Conservation (phyloP, 1,140 invertebrate genomes). For the Drosophila albomicans region DNA sequence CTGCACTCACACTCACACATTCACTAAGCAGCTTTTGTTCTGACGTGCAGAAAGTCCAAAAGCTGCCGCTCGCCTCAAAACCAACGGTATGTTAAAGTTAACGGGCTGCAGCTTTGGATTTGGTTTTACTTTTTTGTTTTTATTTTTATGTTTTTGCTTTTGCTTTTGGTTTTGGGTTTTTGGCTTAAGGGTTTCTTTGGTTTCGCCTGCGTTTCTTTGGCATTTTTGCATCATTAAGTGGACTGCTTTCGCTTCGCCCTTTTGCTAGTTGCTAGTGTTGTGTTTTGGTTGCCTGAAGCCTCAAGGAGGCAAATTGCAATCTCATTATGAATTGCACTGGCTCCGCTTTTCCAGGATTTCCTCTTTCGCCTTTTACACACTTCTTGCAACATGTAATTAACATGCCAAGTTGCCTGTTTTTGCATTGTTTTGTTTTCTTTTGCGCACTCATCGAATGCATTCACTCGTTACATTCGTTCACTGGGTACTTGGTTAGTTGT, state of each 20-base stretch:
- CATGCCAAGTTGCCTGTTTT: conserved; percentile 29
- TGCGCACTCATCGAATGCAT: conserved; percentile 12
- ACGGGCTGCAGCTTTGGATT: conserved; percentile 36
- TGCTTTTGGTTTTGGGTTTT: background rate
- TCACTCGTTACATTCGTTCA: conserved; percentile 11
- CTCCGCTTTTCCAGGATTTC: conserved; percentile 49
- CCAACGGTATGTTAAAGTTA: conserved; percentile 33
- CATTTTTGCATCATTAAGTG: conserved; percentile 42
- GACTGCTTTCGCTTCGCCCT: conserved; percentile 6
- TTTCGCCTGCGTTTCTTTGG: conserved; percentile 17
- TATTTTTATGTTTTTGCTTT: background rate
- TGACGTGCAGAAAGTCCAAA: conserved; percentile 24
- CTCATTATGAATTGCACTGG: conserved; percentile 43
- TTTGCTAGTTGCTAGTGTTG: background rate
- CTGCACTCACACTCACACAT: background rate
- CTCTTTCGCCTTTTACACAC: conserved; percentile 36
- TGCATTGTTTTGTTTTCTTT: conserved; percentile 22
- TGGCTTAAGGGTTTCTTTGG: conserved; percentile 32
- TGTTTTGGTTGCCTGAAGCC: conserved; percentile 10
- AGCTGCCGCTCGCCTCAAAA: conserved; percentile 13
- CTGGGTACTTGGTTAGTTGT: background rate
- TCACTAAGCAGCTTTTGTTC: conserved; percentile 33
- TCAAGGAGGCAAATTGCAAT: conserved; percentile 35
- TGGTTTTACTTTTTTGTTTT: conserved; percentile 27
- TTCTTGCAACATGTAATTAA: conserved; percentile 43